Percentiles rank a stretch among this genome's conserved stretches.
These are phyloP conservation scores for Drosophila hawaiiensis DNA, from an alignment of 2,888 invertebrate genomes.

Conservation along the genomic window DNA sequence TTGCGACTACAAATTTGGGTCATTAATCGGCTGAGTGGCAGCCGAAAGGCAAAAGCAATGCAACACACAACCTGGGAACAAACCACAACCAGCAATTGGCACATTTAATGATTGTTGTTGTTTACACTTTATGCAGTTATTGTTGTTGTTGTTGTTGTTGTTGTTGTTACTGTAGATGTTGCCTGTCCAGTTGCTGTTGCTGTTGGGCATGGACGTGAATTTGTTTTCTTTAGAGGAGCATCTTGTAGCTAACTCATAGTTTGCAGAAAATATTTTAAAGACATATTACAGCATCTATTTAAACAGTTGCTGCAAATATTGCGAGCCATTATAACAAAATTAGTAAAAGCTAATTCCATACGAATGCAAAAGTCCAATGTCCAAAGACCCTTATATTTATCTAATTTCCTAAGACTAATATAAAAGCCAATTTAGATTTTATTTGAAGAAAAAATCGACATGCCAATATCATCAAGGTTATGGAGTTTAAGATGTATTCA, in stretches of 20 bases:
- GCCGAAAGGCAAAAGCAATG: slow-evolving; percentile 23
- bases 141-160: slow-evolving; percentile 8
- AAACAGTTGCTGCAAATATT: background rate
- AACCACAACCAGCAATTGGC: slow-evolving; percentile 45
- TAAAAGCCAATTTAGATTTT: background rate
- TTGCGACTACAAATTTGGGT: slow-evolving; percentile 65
- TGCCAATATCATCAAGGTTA: background rate
- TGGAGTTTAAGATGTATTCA: background rate
- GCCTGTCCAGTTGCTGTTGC: slow-evolving; percentile 21
- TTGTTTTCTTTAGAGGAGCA: slow-evolving; percentile 16
- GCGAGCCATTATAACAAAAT: background rate
- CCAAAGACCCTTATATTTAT: no score
- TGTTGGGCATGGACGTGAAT: slow-evolving; percentile 32
- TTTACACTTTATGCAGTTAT: slow-evolving; percentile 2
- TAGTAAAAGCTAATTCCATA: background rate
- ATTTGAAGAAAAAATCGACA: background rate
- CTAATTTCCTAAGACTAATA: background rate
- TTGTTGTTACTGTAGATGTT: slow-evolving; percentile 31
- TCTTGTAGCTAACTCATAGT: slow-evolving; percentile 1
- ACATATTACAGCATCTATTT: slow-evolving; percentile 22
- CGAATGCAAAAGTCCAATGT: background rate
- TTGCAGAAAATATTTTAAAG: background rate
- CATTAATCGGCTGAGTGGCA: slow-evolving; percentile 70
- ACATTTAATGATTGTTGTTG: slow-evolving; percentile 39
- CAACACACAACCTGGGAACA: slow-evolving; percentile 32